These are phyloP conservation scores for Philaethria dido DNA, from an alignment of 2,888 invertebrate genomes.

Conservation along the genomic window DNA sequence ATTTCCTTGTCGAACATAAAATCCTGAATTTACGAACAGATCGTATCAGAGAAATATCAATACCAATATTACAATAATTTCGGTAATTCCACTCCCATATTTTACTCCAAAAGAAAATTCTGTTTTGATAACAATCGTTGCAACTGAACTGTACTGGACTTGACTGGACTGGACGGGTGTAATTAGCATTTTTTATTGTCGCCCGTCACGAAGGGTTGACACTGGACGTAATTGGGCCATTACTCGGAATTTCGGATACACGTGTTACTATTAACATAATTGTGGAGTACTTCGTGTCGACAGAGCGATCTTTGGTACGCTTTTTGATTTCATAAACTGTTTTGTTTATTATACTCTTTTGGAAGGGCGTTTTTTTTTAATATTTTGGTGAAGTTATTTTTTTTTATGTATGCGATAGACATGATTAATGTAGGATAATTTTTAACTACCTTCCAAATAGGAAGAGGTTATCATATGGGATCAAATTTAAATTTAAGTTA, in stretches of 20 bases:
- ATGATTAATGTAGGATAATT: no score
- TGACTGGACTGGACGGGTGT: no score
- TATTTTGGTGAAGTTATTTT: neutral
- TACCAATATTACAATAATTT: neutral
- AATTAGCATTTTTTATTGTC: constrained; percentile 49
- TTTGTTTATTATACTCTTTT: neutral
- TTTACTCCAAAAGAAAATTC: constrained; percentile 47
- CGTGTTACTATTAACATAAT: constrained; percentile 46
- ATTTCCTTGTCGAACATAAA: no score
- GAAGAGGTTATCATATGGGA: no score
- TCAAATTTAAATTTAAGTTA: no score
- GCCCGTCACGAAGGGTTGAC: constrained; percentile 47
- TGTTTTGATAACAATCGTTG: constrained; percentile 46
- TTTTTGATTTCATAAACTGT: constrained; percentile 29
- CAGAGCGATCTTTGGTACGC: constrained; percentile 31
- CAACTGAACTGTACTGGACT: constrained; percentile 47
- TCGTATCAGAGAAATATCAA: no score
- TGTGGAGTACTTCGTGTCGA: constrained; percentile 38
- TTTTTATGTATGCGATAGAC: no score
- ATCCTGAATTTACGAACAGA: no score
- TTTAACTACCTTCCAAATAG: no score
- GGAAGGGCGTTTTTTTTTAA: neutral
- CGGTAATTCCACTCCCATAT: constrained; percentile 36
- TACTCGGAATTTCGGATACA: constrained; percentile 43
- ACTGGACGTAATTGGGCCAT: constrained; percentile 40